Percentiles rank a stretch among this genome's conserved stretches.
Conservation (phyloP, 1,140 invertebrate species). For the Bactericera cockerelli region DNA sequence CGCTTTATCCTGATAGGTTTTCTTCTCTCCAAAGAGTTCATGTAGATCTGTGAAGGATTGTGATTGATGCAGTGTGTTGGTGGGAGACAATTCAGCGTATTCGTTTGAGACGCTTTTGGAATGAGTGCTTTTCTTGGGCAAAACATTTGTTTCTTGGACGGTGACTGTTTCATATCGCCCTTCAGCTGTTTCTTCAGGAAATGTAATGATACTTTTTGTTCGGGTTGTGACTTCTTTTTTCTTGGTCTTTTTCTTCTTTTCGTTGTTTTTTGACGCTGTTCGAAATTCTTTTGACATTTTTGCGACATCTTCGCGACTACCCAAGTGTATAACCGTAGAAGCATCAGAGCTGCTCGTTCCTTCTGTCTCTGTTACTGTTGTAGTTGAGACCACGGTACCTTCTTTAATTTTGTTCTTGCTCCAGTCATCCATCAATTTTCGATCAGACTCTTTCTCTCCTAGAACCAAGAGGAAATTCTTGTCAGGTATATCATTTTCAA, state of each 20-base stretch:
- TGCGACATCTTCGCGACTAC: constrained; percentile 17
- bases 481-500: constrained; percentile 25
- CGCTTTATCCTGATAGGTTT: constrained; percentile 21
- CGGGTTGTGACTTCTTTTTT: not conserved
- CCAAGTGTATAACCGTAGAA: constrained; percentile 26
- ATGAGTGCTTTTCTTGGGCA: constrained; percentile 19
- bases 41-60: constrained; percentile 57
- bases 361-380: constrained; percentile 17
- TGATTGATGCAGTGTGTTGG: constrained; percentile 14
- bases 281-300: constrained; percentile 10
- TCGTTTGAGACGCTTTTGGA: constrained; percentile 21
- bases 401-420: constrained; percentile 22
- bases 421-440: constrained; percentile 33
- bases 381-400: not conserved
- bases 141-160: constrained; percentile 11
- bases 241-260: constrained; percentile 1
- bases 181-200: not conserved
- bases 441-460: constrained; percentile 14
- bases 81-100: constrained; percentile 13
- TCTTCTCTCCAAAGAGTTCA: constrained; percentile 56
- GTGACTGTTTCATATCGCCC: constrained; percentile 9
- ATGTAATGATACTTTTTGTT: constrained; percentile 6
- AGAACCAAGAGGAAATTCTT: constrained; percentile 35
- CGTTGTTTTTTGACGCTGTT: not conserved
- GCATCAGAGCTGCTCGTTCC: constrained; percentile 21